Conservation (phyloP, 2,888 invertebrate species). For the Rhaphigaster nebulosa region DNA sequence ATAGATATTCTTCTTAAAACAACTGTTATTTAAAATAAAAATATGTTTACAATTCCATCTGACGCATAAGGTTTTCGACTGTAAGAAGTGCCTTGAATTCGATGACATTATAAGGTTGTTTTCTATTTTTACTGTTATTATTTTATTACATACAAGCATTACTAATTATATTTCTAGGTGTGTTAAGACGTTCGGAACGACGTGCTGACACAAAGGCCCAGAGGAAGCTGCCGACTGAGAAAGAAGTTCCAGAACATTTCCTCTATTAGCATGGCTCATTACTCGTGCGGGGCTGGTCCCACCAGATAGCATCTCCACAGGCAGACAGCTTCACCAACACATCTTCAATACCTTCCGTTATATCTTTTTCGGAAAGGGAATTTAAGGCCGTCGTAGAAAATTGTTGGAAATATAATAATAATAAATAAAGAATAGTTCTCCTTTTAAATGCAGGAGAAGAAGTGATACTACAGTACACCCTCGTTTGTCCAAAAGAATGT, state of each 20-base stretch:
- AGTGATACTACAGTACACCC: too few relatives aligned
- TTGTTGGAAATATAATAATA: not conserved
- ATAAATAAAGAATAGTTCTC: not conserved
- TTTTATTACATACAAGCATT: not conserved
- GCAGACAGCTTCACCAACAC: constrained; percentile 18
- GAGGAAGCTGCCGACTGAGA: constrained; percentile 44
- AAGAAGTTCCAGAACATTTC: constrained; percentile 51
- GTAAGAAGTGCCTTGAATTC: too few relatives aligned
- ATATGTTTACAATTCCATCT: too few relatives aligned
- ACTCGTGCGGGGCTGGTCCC: constrained; percentile 35
- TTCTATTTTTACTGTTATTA: not conserved
- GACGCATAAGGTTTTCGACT: too few relatives aligned
- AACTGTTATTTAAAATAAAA: too few relatives aligned
- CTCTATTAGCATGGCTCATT: constrained; percentile 53
- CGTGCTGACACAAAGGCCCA: not conserved
- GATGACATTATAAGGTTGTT: not conserved
- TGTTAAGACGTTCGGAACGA: not conserved
- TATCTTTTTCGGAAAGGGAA: not conserved
- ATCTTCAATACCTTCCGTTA: constrained; percentile 40
- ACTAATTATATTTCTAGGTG: constrained; percentile 34
- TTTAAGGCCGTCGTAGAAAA: not conserved
- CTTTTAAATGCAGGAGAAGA: too few relatives aligned
- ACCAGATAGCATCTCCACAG: constrained; percentile 22
- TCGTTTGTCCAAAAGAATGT: too few relatives aligned
- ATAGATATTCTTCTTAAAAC: too few relatives aligned